Base-by-base conservation (phyloP, 1,140 invertebrate genomes). In the Macrobrachium nipponense region DNA sequence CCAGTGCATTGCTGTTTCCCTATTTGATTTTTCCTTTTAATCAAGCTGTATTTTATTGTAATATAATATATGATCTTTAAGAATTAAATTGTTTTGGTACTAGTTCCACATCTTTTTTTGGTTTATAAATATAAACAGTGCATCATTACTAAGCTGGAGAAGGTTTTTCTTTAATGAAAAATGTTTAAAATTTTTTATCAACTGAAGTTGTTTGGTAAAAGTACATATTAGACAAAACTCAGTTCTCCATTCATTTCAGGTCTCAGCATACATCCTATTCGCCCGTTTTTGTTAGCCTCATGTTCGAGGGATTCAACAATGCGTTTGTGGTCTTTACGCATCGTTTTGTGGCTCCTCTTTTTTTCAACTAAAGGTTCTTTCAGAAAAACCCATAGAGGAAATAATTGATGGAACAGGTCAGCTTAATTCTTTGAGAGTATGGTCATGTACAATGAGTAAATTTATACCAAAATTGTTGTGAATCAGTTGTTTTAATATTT, bases 291-390 rank as follows among this genome's bases (percentile, higher is more conserved):
- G 18, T 87, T 92, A 81, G 92, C 91, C 6, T 92, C 92, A 7
- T 91, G 90, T 85, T 92, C 92, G 10, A 81, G 92, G 82, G 92
- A 93, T 89, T 92, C 92, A 10, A 93, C 92, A 70, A 90, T 92
- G 68, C 88, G 92, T 51, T 88, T 92, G 5, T 92, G 92, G 92
- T 91, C 91, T 43, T 80, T 92, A 18, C n/a, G 89, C 90, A 14
- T 90, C 91, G n/a, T n/a, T 87, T 92, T 12, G 89, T 91, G 72
- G 90, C 91, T 60, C 90, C 91, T 27, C 87, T 92, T n/a, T n/a
- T n/a, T n/a, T n/a, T 68, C 90, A 92, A 87, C 86, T 92, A 15
- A 90, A 90, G 76, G 89, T 92, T 27, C 87, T 93, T 17, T 90
- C 90, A 44, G 88, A 90, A 20, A 90, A 90, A 82, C 90, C 91